These are phyloP conservation scores for Eumeta japonica DNA, from an alignment of 1,140 invertebrate genomes.

Conservation along the genomic window DNA sequence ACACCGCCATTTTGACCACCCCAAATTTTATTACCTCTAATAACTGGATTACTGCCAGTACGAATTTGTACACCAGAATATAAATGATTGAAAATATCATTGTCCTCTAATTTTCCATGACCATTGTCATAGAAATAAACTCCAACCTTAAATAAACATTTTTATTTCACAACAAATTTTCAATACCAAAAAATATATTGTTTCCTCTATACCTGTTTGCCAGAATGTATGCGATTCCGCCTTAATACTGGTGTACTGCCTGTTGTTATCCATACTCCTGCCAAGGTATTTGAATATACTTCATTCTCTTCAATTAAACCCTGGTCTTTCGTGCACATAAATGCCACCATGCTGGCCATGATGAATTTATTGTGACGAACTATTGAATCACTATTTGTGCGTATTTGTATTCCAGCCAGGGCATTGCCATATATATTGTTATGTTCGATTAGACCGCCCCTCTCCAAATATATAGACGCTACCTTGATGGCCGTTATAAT, in stretches of 20 bases:
- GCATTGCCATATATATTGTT: conserved; percentile 99
- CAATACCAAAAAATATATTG: too few relatives aligned
- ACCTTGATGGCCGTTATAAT: conserved; percentile 97
- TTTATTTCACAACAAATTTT: too few relatives aligned
- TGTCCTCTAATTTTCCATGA: conserved; percentile 93
- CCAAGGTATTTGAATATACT: conserved; percentile 96
- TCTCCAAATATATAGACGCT: conserved; percentile 99
- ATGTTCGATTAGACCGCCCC: conserved; percentile 95
- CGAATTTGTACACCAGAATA: conserved; percentile 98
- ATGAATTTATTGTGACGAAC: conserved; percentile 98
- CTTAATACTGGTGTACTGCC: conserved; percentile 93
- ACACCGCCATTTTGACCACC: conserved; percentile 99
- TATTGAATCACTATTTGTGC: conserved; percentile 97
- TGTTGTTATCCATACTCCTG: conserved; percentile 97
- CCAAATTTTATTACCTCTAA: conserved; percentile 98
- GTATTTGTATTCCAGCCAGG: conserved; percentile 85
- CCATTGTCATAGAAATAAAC: conserved; percentile 99
- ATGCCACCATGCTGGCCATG: conserved; percentile 98
- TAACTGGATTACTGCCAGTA: conserved; percentile 97
- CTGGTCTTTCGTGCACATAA: conserved; percentile 98
- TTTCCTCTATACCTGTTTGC: conserved; percentile 85
- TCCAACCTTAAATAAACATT: conserved; percentile 67
- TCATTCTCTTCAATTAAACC: conserved; percentile 98
- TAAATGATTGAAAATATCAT: conserved; percentile 97
- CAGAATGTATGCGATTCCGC: conserved; percentile 95